Evolutionary conservation across 2,797 vertebrate species (phyloP).

Genomic region (Sebastes baramenuke): DNA sequence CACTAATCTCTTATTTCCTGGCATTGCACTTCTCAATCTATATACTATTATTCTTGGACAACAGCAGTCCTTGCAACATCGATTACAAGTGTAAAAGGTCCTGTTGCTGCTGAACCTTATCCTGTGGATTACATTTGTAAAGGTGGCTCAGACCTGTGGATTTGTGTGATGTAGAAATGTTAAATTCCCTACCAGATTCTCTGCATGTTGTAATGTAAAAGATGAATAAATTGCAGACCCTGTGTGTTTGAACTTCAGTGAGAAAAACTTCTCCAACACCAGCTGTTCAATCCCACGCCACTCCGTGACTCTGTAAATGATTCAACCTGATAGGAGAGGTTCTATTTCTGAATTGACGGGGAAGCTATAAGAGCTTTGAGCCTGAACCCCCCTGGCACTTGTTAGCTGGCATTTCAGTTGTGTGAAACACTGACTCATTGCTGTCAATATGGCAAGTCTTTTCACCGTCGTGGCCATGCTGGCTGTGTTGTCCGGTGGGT

Average conservation of each 20-base stretch:
- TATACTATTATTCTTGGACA: not conserved
- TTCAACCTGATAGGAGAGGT: constrained; percentile 49
- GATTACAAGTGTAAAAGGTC: not conserved
- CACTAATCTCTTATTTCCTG: not conserved
- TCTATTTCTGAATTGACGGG: not conserved
- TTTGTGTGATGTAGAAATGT: not conserved
- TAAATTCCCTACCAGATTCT: not conserved
- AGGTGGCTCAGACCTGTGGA: not conserved
- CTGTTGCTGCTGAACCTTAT: not conserved
- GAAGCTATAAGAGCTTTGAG: constrained; percentile 52
- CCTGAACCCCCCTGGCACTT: not conserved
- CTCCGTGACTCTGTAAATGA: constrained; percentile 66
- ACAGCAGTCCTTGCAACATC: not conserved
- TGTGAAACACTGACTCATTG: constrained; percentile 3
- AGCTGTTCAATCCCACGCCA: constrained; percentile 68
- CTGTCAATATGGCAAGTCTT: constrained; percentile 57
- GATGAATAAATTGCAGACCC: not conserved
- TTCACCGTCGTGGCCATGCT: constrained; percentile 29
- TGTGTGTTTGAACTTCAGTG: not conserved
- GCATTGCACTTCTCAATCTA: not conserved
- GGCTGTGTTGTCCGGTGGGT: constrained; percentile 44
- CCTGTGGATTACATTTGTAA: not conserved
- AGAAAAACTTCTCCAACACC: constrained; percentile 7
- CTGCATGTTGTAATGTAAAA: not conserved
- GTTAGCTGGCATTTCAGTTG: constrained; percentile 16